Base-by-base conservation (phyloP, 2,113 vertebrate genomes). In the Cryptotis parvus region DNA sequence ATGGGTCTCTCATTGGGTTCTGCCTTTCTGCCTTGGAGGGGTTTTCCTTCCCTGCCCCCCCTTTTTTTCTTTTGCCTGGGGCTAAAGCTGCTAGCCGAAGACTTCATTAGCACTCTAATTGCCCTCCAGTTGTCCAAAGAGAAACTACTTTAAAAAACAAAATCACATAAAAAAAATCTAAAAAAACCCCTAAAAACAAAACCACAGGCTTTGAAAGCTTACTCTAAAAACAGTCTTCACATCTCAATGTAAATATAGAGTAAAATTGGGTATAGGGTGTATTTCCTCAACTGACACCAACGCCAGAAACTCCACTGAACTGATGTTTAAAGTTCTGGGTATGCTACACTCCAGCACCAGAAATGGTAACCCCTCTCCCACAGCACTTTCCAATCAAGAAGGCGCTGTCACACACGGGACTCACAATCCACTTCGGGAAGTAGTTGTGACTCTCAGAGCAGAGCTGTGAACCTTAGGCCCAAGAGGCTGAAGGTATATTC, bases 211-310 rank as follows among this genome's bases (percentile, higher is more conserved):
- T 84, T 58, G 37, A 84, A 90, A 84, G 29, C 16, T 70, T 65
- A 72, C 26, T 92, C 55, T 79, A 63, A 90, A 94, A 82, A 31
- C 37, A 82, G 27, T 24, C 65, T 88, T 78, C 55, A 43, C 4
- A 55, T 52, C 43, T 39, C 5, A 29, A 9, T 35, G 16, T 55
- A 69, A 78, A 1, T 29, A 3, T 24, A n/a, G 37, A 68, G 27
- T 66, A 41, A 84, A 77, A 43, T 14, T 12, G 55, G 49, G 43
- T 31, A 1, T 49, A 65, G 16, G 27, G 37, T 58, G 9, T 3
- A 65, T 81, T 78, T 82, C n/a, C 20, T 82, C 33, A 75, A 37
- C 31, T 75, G 26, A 52, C 20, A 75, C 37, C 35, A 65, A 41
- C 37, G 69, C 22, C 81, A 85, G 63, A 55, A 73, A 79, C 41